These are phyloP conservation scores for Macrocentrus cingulum DNA, from an alignment of 1,140 invertebrate genomes.

Conservation along the genomic window DNA sequence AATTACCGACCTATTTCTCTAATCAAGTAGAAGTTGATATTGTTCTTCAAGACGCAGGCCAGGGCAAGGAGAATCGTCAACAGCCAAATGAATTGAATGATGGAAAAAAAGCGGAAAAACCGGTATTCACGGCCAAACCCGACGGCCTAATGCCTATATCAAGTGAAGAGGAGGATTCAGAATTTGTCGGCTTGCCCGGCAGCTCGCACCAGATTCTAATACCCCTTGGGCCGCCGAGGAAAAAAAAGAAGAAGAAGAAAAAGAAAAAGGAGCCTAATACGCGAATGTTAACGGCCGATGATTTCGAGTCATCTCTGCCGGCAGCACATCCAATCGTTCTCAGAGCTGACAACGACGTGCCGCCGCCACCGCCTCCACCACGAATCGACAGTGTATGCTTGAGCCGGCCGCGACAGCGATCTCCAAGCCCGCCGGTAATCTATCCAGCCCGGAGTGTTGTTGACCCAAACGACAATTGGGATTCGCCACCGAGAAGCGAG, in stretches of 20 bases:
- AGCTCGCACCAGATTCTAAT: slow-evolving; percentile 29
- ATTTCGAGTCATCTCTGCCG: too few species aligned
- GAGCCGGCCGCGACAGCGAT: too few species aligned
- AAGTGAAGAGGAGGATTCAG: slow-evolving; percentile 54
- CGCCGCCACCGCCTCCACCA: too few species aligned
- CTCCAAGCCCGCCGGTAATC: slow-evolving; percentile 27
- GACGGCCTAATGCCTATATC: slow-evolving; percentile 53
- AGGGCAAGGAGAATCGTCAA: slow-evolving; percentile 54
- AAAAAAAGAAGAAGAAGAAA: slow-evolving; percentile 33
- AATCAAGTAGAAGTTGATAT: slow-evolving; percentile 46
- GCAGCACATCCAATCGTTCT: too few species aligned
- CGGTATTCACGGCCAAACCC: slow-evolving; percentile 42
- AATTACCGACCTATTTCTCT: slow-evolving; percentile 26
- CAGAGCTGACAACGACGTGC: too few species aligned
- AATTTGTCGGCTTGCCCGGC: slow-evolving; percentile 44
- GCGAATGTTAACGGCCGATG: slow-evolving; percentile 13
- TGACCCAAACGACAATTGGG: too few species aligned
- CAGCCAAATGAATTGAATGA: slow-evolving; percentile 40
- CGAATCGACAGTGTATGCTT: too few species aligned
- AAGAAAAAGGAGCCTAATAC: slow-evolving; percentile 40
- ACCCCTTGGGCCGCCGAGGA: not conserved
- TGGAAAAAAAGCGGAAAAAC: slow-evolving; percentile 2
- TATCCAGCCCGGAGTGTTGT: too few species aligned
- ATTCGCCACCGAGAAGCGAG: too few species aligned
- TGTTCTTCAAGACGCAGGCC: slow-evolving; percentile 52